Evolutionary conservation across 1,140 invertebrate genomes (phyloP).

Genomic region (Drosophila rufa): DNA sequence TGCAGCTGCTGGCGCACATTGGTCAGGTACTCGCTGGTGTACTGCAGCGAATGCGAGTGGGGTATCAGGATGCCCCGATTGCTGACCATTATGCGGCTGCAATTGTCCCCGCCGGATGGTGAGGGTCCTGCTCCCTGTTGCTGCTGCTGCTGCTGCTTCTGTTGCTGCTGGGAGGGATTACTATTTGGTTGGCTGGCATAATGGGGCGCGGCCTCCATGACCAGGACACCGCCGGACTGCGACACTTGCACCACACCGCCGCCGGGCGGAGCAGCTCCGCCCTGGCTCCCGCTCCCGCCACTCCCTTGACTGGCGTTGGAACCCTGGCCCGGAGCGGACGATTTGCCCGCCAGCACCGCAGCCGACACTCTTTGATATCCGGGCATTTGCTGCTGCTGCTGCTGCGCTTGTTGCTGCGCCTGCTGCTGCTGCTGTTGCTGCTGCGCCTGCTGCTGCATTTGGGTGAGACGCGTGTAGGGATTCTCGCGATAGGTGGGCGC

Average conservation of each 20-base stretch:
- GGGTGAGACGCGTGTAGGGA: conserved; percentile 77
- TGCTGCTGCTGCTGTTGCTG: conserved; percentile 31
- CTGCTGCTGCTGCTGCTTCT: conserved; percentile 33
- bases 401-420: conserved; percentile 6
- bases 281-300: conserved; percentile 17
- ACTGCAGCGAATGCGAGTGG: conserved; percentile 57
- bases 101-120: conserved; percentile 17
- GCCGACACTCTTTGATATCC: conserved; percentile 65
- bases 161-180: conserved; percentile 55
- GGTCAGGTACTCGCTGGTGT: conserved; percentile 74
- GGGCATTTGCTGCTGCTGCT: conserved; percentile 35
- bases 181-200: conserved; percentile 64
- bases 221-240: conserved; percentile 65
- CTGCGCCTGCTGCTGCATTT: conserved; percentile 50
- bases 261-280: conserved; percentile 28
- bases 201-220: conserved; percentile 73
- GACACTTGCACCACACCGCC: conserved; percentile 63
- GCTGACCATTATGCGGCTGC: conserved; percentile 55
- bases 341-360: conserved; percentile 17
- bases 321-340: conserved; percentile 11
- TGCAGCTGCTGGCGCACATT: conserved; percentile 58
- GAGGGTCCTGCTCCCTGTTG: conserved; percentile 25
- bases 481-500: conserved; percentile 76
- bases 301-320: conserved; percentile 16
- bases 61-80: conserved; percentile 60